Evolutionary conservation across 53 echinoderm and acorn worm species (phyloP).

Genomic region (Actinopyga echinites): DNA sequence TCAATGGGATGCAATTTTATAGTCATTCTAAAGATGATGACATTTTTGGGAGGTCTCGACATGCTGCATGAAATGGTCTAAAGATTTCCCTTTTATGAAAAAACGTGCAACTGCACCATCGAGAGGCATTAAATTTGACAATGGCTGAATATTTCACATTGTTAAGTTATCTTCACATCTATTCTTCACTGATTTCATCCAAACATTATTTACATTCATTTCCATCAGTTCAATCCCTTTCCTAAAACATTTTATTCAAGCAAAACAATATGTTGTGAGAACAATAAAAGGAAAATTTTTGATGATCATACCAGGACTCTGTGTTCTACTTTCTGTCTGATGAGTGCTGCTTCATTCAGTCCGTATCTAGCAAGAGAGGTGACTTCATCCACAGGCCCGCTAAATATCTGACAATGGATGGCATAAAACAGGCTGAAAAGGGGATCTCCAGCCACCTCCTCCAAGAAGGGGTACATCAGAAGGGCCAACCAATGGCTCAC

Average conservation of each 20-base stretch:
- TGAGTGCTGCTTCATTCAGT: constrained; percentile 89
- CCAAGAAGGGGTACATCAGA: constrained; percentile 85
- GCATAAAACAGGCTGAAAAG: constrained; percentile 93
- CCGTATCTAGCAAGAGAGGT: constrained; percentile 90
- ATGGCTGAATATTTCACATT: too few species aligned
- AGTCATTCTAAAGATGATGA: too few species aligned
- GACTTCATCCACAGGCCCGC: constrained; percentile 89
- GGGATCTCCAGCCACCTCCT: constrained; percentile 81
- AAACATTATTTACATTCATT: neutral
- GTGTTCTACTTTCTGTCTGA: constrained; percentile 86
- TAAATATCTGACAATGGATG: constrained; percentile 88
- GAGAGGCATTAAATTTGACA: too few species aligned
- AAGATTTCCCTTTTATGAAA: too few species aligned
- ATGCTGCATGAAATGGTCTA: too few species aligned
- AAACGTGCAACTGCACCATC: too few species aligned
- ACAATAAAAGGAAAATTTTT: neutral
- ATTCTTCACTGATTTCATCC: too few species aligned
- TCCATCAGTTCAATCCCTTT: neutral
- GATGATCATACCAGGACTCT: constrained; percentile 62
- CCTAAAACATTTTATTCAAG: too few species aligned
- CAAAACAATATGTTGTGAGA: neutral
- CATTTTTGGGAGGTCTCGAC: too few species aligned
- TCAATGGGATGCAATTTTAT: too few species aligned
- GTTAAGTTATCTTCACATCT: too few species aligned
- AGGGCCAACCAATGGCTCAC: constrained; percentile 92